Conservation (phyloP, 2,797 vertebrate species). For the Erethizon dorsatum region DNA sequence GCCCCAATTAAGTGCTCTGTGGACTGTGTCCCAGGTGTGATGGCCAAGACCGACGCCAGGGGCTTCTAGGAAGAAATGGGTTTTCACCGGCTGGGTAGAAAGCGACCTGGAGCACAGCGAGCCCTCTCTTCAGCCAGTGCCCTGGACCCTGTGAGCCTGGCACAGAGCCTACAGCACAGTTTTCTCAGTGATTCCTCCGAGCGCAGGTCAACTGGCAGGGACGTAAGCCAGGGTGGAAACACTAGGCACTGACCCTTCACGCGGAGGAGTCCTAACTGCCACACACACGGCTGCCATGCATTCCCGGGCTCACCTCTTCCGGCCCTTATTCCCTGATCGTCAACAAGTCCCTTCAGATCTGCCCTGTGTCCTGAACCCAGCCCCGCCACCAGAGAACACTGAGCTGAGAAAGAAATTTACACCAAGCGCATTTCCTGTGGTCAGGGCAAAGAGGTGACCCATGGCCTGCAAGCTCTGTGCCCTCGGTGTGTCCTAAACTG, state of each 20-base stretch:
- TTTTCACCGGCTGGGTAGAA: background rate
- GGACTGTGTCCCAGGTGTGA: rapidly evolving
- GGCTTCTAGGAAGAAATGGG: background rate
- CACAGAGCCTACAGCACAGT: background rate
- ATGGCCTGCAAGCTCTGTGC: background rate
- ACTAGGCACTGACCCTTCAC: background rate
- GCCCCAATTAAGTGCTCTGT: background rate
- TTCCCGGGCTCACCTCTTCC: background rate
- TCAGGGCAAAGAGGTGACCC: background rate
- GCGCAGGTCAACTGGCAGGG: background rate
- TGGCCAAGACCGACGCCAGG: background rate
- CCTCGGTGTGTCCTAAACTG: background rate
- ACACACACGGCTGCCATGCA: background rate
- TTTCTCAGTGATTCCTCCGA: background rate
- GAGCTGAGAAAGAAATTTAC: background rate
- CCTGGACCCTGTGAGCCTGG: background rate
- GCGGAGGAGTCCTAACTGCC: background rate
- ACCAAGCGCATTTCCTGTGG: background rate
- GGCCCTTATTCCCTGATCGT: background rate
- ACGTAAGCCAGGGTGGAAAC: background rate
- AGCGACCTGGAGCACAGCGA: too few species aligned
- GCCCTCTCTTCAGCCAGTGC: background rate
- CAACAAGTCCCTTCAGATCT: background rate
- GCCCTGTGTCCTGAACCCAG: background rate
- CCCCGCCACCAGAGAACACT: background rate